These are phyloP conservation scores for Selene dorsalis DNA, from an alignment of 2,797 vertebrate genomes.

Conservation along the genomic window DNA sequence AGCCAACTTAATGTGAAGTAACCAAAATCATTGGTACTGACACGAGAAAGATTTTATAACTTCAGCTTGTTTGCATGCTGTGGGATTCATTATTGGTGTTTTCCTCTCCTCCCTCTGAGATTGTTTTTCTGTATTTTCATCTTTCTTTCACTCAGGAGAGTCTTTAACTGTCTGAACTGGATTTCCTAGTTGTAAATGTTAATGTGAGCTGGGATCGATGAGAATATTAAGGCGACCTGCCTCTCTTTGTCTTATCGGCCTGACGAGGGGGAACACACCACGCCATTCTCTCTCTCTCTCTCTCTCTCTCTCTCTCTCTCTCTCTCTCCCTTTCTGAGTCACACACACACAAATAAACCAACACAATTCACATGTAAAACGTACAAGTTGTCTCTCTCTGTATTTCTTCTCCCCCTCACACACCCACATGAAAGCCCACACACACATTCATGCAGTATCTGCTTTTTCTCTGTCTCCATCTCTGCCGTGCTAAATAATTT, in stretches of 20 bases:
- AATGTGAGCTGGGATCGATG: conserved; percentile 67
- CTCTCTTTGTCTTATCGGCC: conserved; percentile 55
- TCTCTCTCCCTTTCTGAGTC: conserved; percentile 21
- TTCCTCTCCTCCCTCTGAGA: conserved; percentile 10
- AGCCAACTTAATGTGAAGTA: conserved; percentile 13
- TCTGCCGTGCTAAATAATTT: conserved; percentile 68
- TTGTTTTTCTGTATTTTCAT: conserved; percentile 35
- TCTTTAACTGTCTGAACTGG: conserved; percentile 53
- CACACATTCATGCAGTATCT: conserved; percentile 30
- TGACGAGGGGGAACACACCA: conserved; percentile 51
- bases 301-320: not conserved
- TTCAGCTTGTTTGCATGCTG: conserved; percentile 45
- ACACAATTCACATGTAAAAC: conserved; percentile 4
- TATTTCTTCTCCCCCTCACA: conserved; percentile 10
- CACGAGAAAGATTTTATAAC: conserved; percentile 24
- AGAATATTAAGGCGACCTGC: conserved; percentile 52
- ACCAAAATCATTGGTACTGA: conserved; percentile 7
- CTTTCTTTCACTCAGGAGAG: conserved; percentile 55
- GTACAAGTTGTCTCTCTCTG: conserved; percentile 6
- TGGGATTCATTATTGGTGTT: conserved; percentile 46
- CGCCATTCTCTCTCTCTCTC: not conserved
- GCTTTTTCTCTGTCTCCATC: conserved; percentile 52
- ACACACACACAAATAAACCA: not conserved
- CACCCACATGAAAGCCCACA: not conserved
- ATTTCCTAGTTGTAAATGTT: conserved; percentile 66